Evolutionary conservation across 2,113 vertebrate genomes (phyloP), one percentile per base, ranked within the genome.

Genomic region (Vanacampus margaritifer): DNA sequence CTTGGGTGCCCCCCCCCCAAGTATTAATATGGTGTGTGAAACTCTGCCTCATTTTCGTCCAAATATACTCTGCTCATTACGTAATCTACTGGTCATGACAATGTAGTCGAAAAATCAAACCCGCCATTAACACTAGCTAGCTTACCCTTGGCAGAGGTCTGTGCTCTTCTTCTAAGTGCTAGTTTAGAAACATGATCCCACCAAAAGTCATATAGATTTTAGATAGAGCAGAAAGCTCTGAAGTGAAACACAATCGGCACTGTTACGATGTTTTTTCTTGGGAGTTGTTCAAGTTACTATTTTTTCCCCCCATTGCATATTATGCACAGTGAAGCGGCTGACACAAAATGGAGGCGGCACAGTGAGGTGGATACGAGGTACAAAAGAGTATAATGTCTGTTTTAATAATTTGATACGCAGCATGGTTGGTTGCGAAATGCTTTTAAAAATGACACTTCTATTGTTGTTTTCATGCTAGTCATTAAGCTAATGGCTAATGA

Each of bases 221-320:
- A 68, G 68, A 65, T 64, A 46, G 64, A 72, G 75, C 46, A 67
- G 73, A 64, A 68, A 50, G 16, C 56, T 19, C 56, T 28, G 19
- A 58, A 36, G 17, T 35, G 28, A 58, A 36, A 58, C 56, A 19
- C 54, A 32, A 57, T 32, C 24, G 28, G 53, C 24, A n/a, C 7
- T 8, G 6, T 46, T 46, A 46, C 16, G 16, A 6, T 46, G 16
- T 3, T 19, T 46, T 46, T 46, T 46, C 43, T 46, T 46, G 21
- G 2, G 10, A 51, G 48, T 23, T 50, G 21, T 17, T 50, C n/a
- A 9, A 51, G 48, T 51, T n/a, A 19, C 48, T 23, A 17, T 11
- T 50, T 50, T 50, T 50, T 1, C 5, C 14, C 45, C n/a, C 3
- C 6, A 3, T 51, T n/a, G 4, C n/a, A 11, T 23, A 51, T 51